phyloP scores from a whole-genome alignment of 2,113 vertebrate genomes.

The Megaceryle torquata region DNA sequence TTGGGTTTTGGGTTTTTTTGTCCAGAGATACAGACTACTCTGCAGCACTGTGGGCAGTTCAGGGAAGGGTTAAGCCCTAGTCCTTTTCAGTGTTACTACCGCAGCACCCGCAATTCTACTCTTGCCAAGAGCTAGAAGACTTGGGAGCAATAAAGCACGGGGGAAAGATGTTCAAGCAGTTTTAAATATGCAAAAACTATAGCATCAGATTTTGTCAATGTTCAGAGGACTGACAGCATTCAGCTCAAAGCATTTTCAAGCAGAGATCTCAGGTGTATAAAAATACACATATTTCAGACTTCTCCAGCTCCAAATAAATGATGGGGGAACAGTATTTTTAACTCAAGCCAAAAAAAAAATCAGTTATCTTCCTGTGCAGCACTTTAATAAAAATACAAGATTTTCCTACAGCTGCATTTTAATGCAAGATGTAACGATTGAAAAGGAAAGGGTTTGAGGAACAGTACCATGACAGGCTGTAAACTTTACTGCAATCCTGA shows the following conservation, averaged over 20 bases:
- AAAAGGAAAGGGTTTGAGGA: not conserved
- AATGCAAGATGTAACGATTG: not conserved
- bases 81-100: not conserved
- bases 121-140: not conserved
- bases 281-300: not conserved
- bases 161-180: not conserved
- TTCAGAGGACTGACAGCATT: not conserved
- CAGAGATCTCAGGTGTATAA: not conserved
- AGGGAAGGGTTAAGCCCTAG: not conserved
- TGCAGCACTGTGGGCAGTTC: not conserved
- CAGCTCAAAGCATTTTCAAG: not conserved
- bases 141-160: not conserved
- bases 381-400: not conserved
- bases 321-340: not conserved
- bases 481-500: not conserved
- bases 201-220: not conserved
- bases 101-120: not conserved
- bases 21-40: not conserved
- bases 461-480: not conserved
- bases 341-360: not conserved
- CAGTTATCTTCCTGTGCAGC: not conserved
- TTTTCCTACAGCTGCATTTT: not conserved
- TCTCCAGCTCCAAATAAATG: not conserved
- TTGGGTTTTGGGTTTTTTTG: not conserved
- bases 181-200: not conserved